A percentile compares a stretch with the other conserved stretches of the same genome.
Evolutionary conservation across 2,797 vertebrate genomes (phyloP).

Genomic region (Australoheros facetus): DNA sequence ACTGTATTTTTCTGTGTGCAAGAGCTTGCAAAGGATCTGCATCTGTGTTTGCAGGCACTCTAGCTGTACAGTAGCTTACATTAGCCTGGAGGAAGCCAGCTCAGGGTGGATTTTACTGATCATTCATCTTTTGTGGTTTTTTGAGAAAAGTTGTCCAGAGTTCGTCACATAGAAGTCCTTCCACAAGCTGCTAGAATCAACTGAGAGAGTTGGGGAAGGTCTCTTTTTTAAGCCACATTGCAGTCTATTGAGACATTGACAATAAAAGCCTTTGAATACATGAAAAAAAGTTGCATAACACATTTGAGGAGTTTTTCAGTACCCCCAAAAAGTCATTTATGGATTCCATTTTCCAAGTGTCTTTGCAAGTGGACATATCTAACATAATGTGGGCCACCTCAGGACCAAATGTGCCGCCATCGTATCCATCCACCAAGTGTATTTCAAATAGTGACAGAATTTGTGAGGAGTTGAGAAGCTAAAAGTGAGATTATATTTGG

Average conservation of each 20-base stretch:
- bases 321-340: neutral
- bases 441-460: constrained; percentile 2
- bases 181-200: too few species aligned
- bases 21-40: neutral
- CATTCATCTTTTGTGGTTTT: too few species aligned
- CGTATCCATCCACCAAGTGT: too few species aligned
- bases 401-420: too few species aligned
- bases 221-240: neutral
- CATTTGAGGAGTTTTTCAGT: too few species aligned
- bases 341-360: neutral
- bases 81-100: too few species aligned
- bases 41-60: neutral
- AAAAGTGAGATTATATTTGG: neutral
- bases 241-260: neutral
- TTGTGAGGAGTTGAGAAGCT: neutral
- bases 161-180: too few species aligned
- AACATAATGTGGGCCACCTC: neutral
- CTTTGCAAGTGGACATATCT: neutral
- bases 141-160: too few species aligned
- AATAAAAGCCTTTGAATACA: neutral
- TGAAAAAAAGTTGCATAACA: neutral
- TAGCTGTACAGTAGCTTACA: neutral
- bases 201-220: neutral
- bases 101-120: too few species aligned
- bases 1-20: neutral